Evolutionary conservation across 1,140 invertebrate genomes (phyloP), one percentile per base, ranked within the genome.

Genomic region (Tetranychus urticae): DNA sequence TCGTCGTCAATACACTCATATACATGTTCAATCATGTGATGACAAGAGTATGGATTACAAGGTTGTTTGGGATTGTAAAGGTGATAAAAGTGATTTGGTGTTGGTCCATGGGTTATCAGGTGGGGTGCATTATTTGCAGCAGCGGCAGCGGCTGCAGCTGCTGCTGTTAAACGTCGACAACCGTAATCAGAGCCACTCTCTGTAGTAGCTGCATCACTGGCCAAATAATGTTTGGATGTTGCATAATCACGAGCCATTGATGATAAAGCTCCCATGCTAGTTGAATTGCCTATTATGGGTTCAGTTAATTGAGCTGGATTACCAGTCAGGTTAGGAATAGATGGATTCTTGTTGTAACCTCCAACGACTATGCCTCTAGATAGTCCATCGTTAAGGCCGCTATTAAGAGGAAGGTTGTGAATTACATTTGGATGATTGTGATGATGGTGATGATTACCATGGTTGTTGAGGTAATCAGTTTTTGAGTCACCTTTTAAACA

Each of bases 1-100:
- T 64, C 63, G 42, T 48, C 59, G 31, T 64, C 63, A 13, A 64
- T 64, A 23, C 56, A 57, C 58, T 64, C 63, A 46, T 64, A 64
- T 31, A 64, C 62, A 52, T 64, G 63, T 37, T 64, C 63, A 33
- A 64, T 55, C 35, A 58, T 55, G 36, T 58, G 56, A 56, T 58
- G 55, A 56, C 55, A 56, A 36, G 33, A 13, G 33, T 56, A 56
- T 35, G 55, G 55, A 56, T 56, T 56, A 36, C 55, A 56, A 13
- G 14, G 12, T 36, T 56, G 55, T 36, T 56, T 56, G 2, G 36
- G 13, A 37, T 35, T 56, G 35, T 56, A 56, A 2, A 56, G 34
- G n/a, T 56, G 55, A 56, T 56, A 56, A 56, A 56, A 33, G 3
- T 36, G 55, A 56, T 56, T 56, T 8, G 33, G 35, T 14, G 14